Base-by-base conservation (phyloP, 2,888 invertebrate genomes). In the Pachydiplax longipennis region DNA sequence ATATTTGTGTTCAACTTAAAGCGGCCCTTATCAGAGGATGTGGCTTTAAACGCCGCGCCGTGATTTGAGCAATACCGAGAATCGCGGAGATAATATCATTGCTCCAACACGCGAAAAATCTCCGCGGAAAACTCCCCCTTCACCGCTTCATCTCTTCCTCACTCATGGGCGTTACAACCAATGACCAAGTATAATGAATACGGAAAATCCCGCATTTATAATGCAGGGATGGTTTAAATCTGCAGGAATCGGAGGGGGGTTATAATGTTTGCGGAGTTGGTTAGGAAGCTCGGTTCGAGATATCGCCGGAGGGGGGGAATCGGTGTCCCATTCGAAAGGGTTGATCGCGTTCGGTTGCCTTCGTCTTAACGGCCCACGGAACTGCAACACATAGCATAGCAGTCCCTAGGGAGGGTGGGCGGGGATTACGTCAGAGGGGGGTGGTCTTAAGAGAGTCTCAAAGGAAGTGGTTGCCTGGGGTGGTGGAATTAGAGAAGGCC, bases 271-370 rank as follows among this genome's bases (percentile, higher is more conserved):
- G 73, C 73, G 53, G 58, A 82, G 81, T 37, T 37, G 81, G 40
- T 37, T 25, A 73, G 22, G 37, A 81, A 44, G 81, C 40, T 37
- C 48, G 53, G 82, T 5, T 31, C 73, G 83, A 83, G 53, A 53
- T 22, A 31, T 58, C 53, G 53, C 31, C 25, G 15, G 13, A 25
- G 31, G 22, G 83, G 83, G 10, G 83, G 83, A 48, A 82, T 82
- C 35, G 83, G 83, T 35, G 53, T 83, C 83, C 53, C 53, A 53
- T 83, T 83, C 58, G 83, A 83, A 83, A 53, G 83, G 83, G 83
- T 53, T 58, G 83, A 83, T 83, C 83, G 83, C 83, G 53, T 83
- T 83, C 83, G 83, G 83, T 83, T 58, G 83, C 83, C 83, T 83
- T 31, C 83, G 83, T 44, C 83, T 83, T 83, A 83, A 83, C 83